phyloP scores from a whole-genome alignment of 2,113 vertebrate species.

The Perca fluviatilis region DNA sequence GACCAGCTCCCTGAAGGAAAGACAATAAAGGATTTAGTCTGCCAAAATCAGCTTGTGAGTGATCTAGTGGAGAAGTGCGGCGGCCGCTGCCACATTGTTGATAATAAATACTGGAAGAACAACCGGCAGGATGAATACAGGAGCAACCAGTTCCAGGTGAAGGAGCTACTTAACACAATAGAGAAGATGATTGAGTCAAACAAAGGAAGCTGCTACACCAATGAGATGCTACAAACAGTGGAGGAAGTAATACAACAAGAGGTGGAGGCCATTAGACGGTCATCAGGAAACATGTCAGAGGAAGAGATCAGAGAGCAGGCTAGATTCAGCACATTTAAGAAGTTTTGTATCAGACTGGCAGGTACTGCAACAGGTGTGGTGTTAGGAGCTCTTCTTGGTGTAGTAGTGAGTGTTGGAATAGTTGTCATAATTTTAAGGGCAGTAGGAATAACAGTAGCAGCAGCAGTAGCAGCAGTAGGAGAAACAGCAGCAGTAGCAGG shows the following conservation, averaged over 20 bases:
- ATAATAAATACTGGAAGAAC: slow-evolving; percentile 4
- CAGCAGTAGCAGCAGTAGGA: not conserved
- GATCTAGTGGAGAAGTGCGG: not conserved
- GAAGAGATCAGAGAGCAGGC: not conserved
- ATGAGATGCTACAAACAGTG: not conserved
- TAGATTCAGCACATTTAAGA: not conserved
- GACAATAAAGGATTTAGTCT: not conserved
- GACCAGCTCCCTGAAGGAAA: not conserved
- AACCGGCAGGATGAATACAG: not conserved
- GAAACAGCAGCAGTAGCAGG: not conserved
- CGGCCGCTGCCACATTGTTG: not conserved
- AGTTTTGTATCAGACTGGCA: too few species aligned
- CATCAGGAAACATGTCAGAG: not conserved
- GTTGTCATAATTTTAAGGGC: not conserved
- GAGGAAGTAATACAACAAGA: not conserved
- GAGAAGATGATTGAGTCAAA: not conserved
- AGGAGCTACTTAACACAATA: not conserved
- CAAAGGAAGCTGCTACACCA: not conserved
- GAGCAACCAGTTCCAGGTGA: slow-evolving; percentile 12
- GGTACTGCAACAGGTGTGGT: too few species aligned
- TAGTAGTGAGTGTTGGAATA: not conserved
- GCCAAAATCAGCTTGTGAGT: not conserved
- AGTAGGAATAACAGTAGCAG: not conserved
- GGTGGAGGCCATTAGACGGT: accelerated
- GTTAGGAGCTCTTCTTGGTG: not conserved